phyloP scores from a whole-genome alignment of 2,113 vertebrate species.

The Mus spicilegus region DNA sequence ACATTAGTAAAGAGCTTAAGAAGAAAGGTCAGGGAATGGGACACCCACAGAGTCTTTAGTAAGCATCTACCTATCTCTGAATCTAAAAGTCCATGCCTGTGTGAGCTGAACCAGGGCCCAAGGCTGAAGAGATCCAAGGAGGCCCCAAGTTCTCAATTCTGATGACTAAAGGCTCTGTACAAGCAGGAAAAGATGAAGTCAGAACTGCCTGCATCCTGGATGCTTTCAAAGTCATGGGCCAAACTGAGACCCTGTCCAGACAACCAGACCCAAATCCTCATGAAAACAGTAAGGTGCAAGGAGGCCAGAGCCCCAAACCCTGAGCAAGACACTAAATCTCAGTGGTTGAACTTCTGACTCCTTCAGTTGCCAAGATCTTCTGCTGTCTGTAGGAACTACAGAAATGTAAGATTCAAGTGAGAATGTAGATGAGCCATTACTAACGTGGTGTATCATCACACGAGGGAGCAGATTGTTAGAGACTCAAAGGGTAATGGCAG shows the following conservation, averaged over 20 bases:
- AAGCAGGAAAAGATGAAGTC: background rate
- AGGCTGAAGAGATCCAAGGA: background rate
- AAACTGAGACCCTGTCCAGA: background rate
- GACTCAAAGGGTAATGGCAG: background rate
- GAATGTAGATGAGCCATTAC: background rate
- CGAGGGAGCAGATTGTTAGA: background rate
- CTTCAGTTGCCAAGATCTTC: background rate
- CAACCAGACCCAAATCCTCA: background rate
- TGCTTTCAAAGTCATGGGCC: background rate
- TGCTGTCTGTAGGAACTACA: background rate
- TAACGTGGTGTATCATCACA: background rate
- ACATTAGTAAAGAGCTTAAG: background rate
- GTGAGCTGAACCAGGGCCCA: background rate
- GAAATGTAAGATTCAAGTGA: background rate
- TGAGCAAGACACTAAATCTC: background rate
- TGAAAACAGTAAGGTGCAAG: background rate
- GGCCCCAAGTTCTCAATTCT: background rate
- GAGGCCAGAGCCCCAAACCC: background rate
- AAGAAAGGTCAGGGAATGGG: background rate
- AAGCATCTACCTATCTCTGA: background rate
- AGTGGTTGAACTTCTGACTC: background rate
- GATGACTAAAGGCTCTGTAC: background rate
- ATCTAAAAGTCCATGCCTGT: background rate
- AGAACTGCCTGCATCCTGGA: background rate
- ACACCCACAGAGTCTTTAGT: background rate